Evolutionary conservation across 2,113 vertebrate genomes (phyloP).

Genomic region (Marmota monax): DNA sequence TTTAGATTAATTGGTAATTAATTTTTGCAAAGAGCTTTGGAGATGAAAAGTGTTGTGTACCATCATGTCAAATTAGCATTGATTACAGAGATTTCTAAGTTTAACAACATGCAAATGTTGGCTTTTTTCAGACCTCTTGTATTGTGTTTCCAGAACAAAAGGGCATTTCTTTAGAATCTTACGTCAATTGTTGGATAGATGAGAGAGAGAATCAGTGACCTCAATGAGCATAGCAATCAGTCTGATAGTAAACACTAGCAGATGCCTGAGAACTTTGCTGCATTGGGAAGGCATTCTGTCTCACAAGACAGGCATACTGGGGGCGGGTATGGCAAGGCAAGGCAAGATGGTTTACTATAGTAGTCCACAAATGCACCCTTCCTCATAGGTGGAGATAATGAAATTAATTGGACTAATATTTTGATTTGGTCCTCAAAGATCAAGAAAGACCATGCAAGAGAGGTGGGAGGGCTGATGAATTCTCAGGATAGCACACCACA

Average conservation of each 20-base stretch:
- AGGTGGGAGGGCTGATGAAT: neutral
- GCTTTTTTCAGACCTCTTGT: neutral
- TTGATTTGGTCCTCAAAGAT: constrained; percentile 64
- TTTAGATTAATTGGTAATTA: constrained; percentile 76
- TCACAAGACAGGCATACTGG: constrained; percentile 51
- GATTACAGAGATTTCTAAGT: constrained; percentile 64
- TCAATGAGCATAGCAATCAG: constrained; percentile 65
- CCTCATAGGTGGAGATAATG: constrained; percentile 68
- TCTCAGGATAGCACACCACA: neutral
- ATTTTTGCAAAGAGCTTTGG: constrained; percentile 58
- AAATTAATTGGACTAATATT: constrained; percentile 72
- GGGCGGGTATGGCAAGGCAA: neutral
- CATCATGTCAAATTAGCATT: constrained; percentile 68
- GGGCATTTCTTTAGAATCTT: constrained; percentile 41
- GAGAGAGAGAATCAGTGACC: constrained; percentile 73
- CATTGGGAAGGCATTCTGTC: constrained; percentile 30
- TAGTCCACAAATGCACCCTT: constrained; percentile 62
- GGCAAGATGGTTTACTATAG: constrained; percentile 71
- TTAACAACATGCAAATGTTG: neutral
- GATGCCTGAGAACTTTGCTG: neutral
- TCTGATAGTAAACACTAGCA: constrained; percentile 11
- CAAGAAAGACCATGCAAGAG: constrained; percentile 74
- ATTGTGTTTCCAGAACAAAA: constrained; percentile 66
- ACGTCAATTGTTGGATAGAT: constrained; percentile 53
- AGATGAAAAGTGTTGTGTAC: constrained; percentile 45